phyloP scores from a whole-genome alignment of 2,797 vertebrate species.

The Acanthornis magna region DNA sequence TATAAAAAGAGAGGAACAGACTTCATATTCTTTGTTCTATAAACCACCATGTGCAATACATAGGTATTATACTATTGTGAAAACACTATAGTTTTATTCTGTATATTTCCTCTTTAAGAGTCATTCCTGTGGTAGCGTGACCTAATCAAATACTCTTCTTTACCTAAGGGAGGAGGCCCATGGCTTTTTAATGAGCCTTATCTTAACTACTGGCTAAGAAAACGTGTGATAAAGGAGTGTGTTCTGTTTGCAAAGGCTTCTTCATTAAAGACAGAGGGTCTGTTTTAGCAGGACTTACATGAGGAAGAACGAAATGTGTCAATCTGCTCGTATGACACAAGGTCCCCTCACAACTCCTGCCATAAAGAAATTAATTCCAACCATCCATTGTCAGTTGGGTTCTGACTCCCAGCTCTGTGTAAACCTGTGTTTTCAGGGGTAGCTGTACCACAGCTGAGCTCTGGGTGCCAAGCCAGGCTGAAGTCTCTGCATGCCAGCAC shows the following conservation, averaged over 20 bases:
- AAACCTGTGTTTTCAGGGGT: background rate
- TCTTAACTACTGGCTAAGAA: background rate
- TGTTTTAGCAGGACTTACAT: background rate
- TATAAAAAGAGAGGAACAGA: background rate
- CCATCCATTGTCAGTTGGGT: background rate
- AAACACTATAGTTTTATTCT: background rate
- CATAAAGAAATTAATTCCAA: background rate
- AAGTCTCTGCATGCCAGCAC: background rate
- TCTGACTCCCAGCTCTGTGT: background rate
- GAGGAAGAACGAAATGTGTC: background rate
- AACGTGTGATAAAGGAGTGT: background rate
- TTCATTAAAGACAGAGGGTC: background rate
- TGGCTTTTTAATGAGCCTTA: background rate
- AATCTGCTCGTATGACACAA: rapidly evolving
- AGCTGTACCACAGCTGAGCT: background rate
- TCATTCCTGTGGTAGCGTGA: background rate
- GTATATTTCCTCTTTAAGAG: background rate
- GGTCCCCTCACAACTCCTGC: background rate
- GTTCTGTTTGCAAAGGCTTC: background rate
- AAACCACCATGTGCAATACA: background rate
- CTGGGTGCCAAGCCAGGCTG: background rate
- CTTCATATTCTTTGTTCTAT: background rate
- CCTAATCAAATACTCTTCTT: background rate
- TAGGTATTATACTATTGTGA: background rate
- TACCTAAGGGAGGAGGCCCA: background rate